Base-by-base conservation (phyloP, 2,888 invertebrate genomes). In the Adineta ricciae region DNA sequence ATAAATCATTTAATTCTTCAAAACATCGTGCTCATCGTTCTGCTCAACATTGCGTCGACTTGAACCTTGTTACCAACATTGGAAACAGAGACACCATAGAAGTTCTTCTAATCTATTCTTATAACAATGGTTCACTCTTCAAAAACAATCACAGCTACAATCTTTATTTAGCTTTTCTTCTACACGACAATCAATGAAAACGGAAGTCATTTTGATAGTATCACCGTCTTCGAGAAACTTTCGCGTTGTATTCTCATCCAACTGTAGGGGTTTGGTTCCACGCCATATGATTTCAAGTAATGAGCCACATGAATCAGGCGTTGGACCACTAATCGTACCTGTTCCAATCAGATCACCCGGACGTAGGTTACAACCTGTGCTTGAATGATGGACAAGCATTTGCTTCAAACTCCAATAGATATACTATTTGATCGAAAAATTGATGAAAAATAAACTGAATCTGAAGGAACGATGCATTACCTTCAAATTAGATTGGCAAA, bases 371-470 rank as follows among this genome's bases (percentile, higher is more conserved):
- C 99, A 99, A 4, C 99, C 99, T n/a, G 96, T 96, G 64, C 96
- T 92, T 0, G 97, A 95, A 90, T 99, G 99, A 91, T 99, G 99
- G 0, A 96, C 94, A 50, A 99, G 92, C 91, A 98, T 97, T 90
- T 99, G 99, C 90, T 96, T 94, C 87, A 94, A 94, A 1, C 97
- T 97, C 99, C 99, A 99, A 91, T 99, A 99, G 91, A 98, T 92
- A 90, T 94, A 92, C 73, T 73, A 90, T 91, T 87, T 64, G 87
- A 46, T 83, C n/a, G n/a, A n/a, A n/a, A n/a, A n/a, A n/a, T n/a
- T n/a, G n/a, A n/a, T n/a, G n/a, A n/a, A n/a, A n/a, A n/a, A n/a
- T n/a, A n/a, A n/a, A n/a, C n/a, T n/a, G n/a, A n/a, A n/a, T n/a
- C n/a, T n/a, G n/a, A n/a, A n/a, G 5, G 46, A 46, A 46, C 5